Evolutionary conservation across 2,888 invertebrate species (phyloP).

Genomic region (Cybosia mesomella): DNA sequence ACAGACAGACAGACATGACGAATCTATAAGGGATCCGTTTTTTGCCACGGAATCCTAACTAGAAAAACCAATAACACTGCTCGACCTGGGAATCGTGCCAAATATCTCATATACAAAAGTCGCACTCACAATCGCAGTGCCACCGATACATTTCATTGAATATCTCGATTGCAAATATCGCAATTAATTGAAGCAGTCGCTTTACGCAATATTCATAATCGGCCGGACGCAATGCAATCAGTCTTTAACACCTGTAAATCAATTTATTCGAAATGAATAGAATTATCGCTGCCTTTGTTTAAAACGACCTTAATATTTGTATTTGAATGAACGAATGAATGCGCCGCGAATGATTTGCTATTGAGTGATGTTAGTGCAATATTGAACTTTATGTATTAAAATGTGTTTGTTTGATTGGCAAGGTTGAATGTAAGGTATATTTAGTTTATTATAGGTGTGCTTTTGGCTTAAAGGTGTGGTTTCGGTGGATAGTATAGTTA

Average conservation of each 20-base stretch:
- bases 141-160: not conserved
- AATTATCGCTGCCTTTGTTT: slow-evolving; percentile 56
- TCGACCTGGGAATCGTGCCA: not conserved
- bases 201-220: slow-evolving; percentile 15
- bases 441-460: slow-evolving; percentile 19
- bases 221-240: slow-evolving; percentile 39
- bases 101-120: not conserved
- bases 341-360: slow-evolving; percentile 28
- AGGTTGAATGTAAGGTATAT: slow-evolving; percentile 16
- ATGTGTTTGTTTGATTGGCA: slow-evolving; percentile 33
- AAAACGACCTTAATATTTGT: slow-evolving; percentile 54
- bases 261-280: slow-evolving; percentile 47
- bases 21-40: too few species aligned
- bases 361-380: slow-evolving; percentile 18
- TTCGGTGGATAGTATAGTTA: too few species aligned
- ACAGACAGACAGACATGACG: too few species aligned
- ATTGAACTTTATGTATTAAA: slow-evolving; percentile 14
- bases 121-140: not conserved
- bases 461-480: not conserved
- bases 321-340: slow-evolving; percentile 14
- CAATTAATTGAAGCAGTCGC: not conserved
- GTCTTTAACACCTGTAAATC: slow-evolving; percentile 48
- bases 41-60: too few species aligned
- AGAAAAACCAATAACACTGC: not conserved
- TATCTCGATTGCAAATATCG: slow-evolving; percentile 13